These are phyloP conservation scores for Pseudomyrmex concolor DNA, from an alignment of 1,140 invertebrate genomes.

Conservation along the genomic window DNA sequence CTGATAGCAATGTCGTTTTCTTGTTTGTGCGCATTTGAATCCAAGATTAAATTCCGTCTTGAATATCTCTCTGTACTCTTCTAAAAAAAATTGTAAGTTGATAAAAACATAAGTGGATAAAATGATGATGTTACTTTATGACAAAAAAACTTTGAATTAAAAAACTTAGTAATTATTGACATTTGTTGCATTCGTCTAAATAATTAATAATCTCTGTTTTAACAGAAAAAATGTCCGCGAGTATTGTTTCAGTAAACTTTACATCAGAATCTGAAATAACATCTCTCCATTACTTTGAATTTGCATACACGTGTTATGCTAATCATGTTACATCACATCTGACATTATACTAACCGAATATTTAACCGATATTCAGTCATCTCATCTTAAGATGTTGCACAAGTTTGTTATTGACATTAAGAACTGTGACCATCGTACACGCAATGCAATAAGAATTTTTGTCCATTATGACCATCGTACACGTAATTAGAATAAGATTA, in stretches of 20 bases:
- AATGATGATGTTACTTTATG: neutral
- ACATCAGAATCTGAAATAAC: neutral
- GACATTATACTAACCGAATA: neutral
- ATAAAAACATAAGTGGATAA: too few species aligned
- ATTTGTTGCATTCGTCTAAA: neutral
- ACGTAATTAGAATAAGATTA: too few species aligned
- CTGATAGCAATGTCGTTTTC: slow-evolving; percentile 4
- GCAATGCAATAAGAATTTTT: too few species aligned
- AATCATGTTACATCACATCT: neutral
- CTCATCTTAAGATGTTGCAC: too few species aligned
- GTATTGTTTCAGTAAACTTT: neutral
- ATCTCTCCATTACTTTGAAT: slow-evolving; percentile 19
- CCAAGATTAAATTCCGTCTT: slow-evolving; percentile 75
- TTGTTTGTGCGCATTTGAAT: slow-evolving; percentile 65
- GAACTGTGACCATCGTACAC: too few species aligned
- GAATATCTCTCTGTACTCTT: slow-evolving; percentile 76
- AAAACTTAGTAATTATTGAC: neutral
- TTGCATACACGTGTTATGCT: neutral
- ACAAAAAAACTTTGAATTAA: neutral
- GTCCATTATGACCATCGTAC: too few species aligned
- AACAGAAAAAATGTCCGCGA: neutral
- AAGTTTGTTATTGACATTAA: neutral
- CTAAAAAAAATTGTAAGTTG: too few species aligned
- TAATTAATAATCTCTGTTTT: too few species aligned
- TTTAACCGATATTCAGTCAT: too few species aligned